Conservation (phyloP, 2,888 invertebrate genomes). For the Nemapogon koenigi region DNA sequence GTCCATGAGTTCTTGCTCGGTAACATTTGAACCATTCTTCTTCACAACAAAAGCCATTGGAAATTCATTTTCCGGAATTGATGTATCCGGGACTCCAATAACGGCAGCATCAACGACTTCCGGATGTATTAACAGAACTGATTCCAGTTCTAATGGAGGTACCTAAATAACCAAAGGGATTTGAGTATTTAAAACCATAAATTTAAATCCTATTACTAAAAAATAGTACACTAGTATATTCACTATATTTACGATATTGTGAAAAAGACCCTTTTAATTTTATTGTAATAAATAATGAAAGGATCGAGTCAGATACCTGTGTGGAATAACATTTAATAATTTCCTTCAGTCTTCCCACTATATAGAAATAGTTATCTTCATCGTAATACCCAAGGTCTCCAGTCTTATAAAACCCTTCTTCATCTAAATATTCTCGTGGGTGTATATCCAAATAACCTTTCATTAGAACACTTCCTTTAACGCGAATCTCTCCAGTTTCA, state of each 20-base stretch:
- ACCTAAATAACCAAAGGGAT: too few species aligned
- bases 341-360: slow-evolving; percentile 37
- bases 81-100: slow-evolving; percentile 73
- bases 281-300: too few species aligned
- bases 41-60: slow-evolving; percentile 77
- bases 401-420: slow-evolving; percentile 35
- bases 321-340: slow-evolving; percentile 30
- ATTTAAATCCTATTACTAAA: too few species aligned
- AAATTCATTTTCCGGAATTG: slow-evolving; percentile 72
- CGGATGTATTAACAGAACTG: slow-evolving; percentile 72
- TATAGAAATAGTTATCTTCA: slow-evolving; percentile 34
- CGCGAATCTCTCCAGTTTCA: slow-evolving; percentile 46
- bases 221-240: too few species aligned
- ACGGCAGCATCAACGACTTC: slow-evolving; percentile 79
- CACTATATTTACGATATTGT: too few species aligned
- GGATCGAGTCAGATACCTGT: too few species aligned
- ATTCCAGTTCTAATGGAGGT: slow-evolving; percentile 87
- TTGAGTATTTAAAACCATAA: too few species aligned
- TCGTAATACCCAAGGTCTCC: slow-evolving; percentile 43
- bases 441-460: slow-evolving; percentile 39
- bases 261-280: too few species aligned
- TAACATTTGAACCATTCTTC: slow-evolving; percentile 53
- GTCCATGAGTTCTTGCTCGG: slow-evolving; percentile 60
- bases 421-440: slow-evolving; percentile 30
- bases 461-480: slow-evolving; percentile 38